A percentile compares a stretch with the other conserved stretches of the same genome.
These are phyloP conservation scores for Sisor rabdophorus DNA, from an alignment of 2,113 vertebrate genomes.

Conservation along the genomic window DNA sequence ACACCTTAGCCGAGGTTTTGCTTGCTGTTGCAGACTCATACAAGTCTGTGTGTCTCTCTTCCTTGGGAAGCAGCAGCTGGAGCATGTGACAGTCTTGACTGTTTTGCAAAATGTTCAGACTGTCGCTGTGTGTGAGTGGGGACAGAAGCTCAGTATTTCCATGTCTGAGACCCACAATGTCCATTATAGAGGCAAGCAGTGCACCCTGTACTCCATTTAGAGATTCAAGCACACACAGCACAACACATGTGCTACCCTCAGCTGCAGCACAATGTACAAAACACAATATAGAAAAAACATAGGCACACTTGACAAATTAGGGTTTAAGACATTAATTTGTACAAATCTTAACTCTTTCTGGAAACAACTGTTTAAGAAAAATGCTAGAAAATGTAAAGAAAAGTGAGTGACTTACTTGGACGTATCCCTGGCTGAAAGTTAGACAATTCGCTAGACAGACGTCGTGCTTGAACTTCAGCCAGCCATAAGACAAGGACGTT, in stretches of 20 bases:
- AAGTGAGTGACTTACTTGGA: slow-evolving; percentile 28
- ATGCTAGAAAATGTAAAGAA: background rate
- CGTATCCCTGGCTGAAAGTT: slow-evolving; percentile 15
- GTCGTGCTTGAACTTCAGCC: slow-evolving; percentile 30
- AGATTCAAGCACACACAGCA: slow-evolving; percentile 57
- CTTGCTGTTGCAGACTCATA: background rate
- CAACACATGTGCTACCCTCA: slow-evolving; percentile 59
- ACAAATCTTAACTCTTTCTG: background rate
- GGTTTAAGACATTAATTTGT: background rate
- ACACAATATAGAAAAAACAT: slow-evolving; percentile 11
- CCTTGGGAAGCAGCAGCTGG: slow-evolving; percentile 42
- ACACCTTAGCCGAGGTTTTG: slow-evolving; percentile 20
- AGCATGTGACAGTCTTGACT: slow-evolving; percentile 57
- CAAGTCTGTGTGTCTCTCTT: background rate
- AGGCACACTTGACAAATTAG: background rate
- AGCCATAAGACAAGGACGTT: slow-evolving; percentile 41
- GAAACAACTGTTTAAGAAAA: background rate
- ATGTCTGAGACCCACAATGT: slow-evolving; percentile 58
- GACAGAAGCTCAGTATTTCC: background rate
- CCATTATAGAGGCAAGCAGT: slow-evolving; percentile 63
- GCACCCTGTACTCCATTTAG: slow-evolving; percentile 60
- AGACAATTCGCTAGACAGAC: slow-evolving; percentile 35
- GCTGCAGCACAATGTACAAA: slow-evolving; percentile 41
- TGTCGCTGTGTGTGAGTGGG: slow-evolving; percentile 53
- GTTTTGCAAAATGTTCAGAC: slow-evolving; percentile 56